Conservation (phyloP, 2,888 invertebrate genomes). For the Oithona nana region DNA sequence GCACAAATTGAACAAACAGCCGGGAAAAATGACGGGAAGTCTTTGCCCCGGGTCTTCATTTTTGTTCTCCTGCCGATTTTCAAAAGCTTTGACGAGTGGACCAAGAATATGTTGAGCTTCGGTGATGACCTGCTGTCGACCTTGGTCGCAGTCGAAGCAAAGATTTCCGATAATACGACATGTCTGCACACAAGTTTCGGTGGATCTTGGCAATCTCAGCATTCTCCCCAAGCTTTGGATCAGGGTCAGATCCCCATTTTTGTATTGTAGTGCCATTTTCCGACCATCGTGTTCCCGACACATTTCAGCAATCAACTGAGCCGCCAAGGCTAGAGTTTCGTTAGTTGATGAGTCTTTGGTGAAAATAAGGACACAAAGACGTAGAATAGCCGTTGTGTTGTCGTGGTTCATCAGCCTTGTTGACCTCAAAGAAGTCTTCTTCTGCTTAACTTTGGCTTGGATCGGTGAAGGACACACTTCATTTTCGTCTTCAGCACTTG, state of each 20-base stretch:
- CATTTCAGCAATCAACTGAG: not conserved
- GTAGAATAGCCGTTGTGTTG: not conserved
- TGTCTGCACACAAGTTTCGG: not conserved
- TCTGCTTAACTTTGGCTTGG: not conserved
- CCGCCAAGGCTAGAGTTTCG: not conserved
- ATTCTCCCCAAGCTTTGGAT: not conserved
- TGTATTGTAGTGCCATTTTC: not conserved
- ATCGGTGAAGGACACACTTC: not conserved
- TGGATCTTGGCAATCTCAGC: not conserved
- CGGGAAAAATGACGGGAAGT: constrained; percentile 12
- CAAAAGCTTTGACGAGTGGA: not conserved
- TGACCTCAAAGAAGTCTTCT: not conserved
- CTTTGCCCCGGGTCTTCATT: constrained; percentile 6
- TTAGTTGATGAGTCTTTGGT: not conserved
- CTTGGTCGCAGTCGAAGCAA: constrained; percentile 5
- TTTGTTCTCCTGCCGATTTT: not conserved
- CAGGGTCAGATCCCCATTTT: not conserved
- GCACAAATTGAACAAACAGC: constrained; percentile 6
- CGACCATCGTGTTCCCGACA: not conserved
- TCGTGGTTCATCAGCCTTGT: not conserved
- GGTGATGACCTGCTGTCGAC: constrained; percentile 5
- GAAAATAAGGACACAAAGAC: not conserved
- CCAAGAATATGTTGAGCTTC: not conserved
- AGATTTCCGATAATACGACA: constrained; percentile 10
- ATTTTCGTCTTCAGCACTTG: not conserved